These are phyloP conservation scores for Erythrolamprus reginae DNA, from an alignment of 2,113 vertebrate species.

Conservation along the genomic window DNA sequence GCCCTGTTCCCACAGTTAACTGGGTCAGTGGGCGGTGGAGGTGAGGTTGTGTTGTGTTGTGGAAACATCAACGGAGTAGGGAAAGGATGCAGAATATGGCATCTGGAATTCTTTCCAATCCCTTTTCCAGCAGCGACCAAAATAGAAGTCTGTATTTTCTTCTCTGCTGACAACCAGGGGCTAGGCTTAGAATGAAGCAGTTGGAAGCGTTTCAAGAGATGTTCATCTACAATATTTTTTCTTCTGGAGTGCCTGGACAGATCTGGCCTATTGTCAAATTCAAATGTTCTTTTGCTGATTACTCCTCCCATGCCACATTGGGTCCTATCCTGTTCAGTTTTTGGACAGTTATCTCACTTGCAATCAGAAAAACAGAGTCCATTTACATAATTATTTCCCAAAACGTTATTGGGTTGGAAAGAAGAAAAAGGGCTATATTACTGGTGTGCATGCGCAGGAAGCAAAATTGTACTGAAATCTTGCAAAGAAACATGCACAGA, in stretches of 20 bases:
- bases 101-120: neutral
- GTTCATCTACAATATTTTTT: neutral
- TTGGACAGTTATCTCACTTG: neutral
- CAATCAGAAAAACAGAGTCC: neutral
- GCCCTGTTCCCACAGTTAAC: neutral
- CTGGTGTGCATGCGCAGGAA: too few relatives aligned
- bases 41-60: neutral
- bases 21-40: neutral
- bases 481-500: too few relatives aligned
- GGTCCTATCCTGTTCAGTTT: neutral
- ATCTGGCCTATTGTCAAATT: neutral
- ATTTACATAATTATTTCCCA: neutral
- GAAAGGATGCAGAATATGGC: neutral
- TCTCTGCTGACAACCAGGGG: neutral
- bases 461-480: too few relatives aligned
- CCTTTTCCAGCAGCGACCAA: neutral
- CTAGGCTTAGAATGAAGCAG: neutral
- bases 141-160: neutral
- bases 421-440: neutral
- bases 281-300: neutral
- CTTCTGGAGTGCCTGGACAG: neutral
- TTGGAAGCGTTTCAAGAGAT: neutral
- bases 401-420: neutral
- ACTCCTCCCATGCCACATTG: neutral
- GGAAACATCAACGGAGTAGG: neutral